Conservation (phyloP, 2,113 vertebrate species). For the Hoplias malabaricus region DNA sequence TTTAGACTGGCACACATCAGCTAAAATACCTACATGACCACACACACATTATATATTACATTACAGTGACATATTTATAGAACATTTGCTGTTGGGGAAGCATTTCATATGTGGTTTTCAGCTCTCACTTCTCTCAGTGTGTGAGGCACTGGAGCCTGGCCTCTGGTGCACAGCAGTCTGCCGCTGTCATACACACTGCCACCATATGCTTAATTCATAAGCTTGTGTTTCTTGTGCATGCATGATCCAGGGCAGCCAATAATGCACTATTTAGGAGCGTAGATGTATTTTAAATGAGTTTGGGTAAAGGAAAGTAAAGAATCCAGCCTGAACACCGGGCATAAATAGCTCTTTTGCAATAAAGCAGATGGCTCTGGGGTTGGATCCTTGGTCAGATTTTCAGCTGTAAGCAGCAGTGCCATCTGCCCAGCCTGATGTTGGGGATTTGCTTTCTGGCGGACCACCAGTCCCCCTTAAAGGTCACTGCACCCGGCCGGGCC, state of each 20-base stretch:
- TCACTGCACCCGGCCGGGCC: neutral
- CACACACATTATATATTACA: too few species aligned
- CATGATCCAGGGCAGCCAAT: slow-evolving; percentile 49
- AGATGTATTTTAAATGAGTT: slow-evolving; percentile 53
- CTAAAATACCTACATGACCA: too few species aligned
- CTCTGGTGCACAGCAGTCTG: slow-evolving; percentile 20
- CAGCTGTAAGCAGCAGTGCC: neutral
- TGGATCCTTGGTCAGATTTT: neutral
- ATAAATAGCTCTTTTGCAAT: slow-evolving; percentile 38
- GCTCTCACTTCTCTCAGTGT: neutral
- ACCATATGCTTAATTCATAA: slow-evolving; percentile 60
- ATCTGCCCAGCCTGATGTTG: slow-evolving; percentile 5
- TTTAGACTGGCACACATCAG: neutral
- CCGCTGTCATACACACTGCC: slow-evolving; percentile 32
- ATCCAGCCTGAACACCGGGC: slow-evolving; percentile 14
- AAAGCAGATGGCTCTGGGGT: neutral
- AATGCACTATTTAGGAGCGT: slow-evolving; percentile 58
- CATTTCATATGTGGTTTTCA: neutral
- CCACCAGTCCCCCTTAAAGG: slow-evolving; percentile 22
- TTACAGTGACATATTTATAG: too few species aligned
- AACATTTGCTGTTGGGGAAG: too few species aligned
- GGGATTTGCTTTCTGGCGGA: neutral
- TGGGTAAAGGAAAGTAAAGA: slow-evolving; percentile 1
- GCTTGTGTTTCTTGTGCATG: slow-evolving; percentile 47
- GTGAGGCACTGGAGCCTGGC: neutral